These are phyloP conservation scores for Agrypnia vestita DNA, from an alignment of 1,140 invertebrate species.

Conservation along the genomic window DNA sequence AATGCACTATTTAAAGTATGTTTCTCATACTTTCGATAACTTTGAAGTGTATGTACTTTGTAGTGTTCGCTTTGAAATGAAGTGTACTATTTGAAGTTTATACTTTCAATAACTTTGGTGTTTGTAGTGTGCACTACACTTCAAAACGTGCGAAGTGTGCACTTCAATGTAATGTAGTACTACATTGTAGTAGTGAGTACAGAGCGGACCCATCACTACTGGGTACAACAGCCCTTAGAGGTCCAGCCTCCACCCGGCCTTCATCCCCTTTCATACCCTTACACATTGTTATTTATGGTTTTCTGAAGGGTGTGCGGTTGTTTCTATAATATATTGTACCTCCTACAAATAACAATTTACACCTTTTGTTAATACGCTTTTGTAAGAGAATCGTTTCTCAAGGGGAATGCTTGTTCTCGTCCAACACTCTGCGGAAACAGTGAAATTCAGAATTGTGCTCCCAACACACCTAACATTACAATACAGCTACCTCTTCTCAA, in stretches of 20 bases:
- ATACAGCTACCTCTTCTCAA: conserved; percentile 3
- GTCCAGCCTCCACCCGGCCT: conserved; percentile 16
- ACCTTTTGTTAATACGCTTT: conserved; percentile 44
- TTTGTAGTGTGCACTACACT: no score
- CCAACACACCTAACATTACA: background rate
- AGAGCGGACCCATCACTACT: no score
- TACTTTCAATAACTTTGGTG: no score
- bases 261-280: conserved; percentile 12
- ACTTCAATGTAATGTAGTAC: no score
- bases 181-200: no score
- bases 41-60: no score
- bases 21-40: no score
- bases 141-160: no score
- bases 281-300: conserved; percentile 9
- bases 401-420: conserved; percentile 16
- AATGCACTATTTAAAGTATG: no score
- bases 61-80: no score
- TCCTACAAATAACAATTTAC: conserved; percentile 37
- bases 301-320: conserved; percentile 13
- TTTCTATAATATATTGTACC: conserved; percentile 5
- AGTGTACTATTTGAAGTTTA: no score
- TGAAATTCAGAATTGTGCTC: background rate
- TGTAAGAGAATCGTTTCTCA: conserved; percentile 8
- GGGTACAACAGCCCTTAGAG: no score
- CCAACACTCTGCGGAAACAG: conserved; percentile 20